Evolutionary conservation across 2,888 invertebrate genomes (phyloP).

Genomic region (Heliothis peltigera): DNA sequence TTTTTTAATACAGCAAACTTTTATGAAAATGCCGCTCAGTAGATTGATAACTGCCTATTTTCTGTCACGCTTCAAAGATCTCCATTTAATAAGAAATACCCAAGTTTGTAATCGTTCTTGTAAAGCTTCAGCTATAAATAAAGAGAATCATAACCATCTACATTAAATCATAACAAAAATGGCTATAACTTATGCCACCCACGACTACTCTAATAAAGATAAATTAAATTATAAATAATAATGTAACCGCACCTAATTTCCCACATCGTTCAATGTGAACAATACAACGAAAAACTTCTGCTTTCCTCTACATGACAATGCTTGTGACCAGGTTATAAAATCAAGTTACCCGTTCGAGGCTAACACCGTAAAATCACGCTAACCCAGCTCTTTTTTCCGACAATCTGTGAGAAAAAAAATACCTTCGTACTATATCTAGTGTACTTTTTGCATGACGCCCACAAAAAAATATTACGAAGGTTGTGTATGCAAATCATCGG

Average conservation of each 20-base stretch:
- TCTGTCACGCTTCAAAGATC: no score
- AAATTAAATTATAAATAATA: conserved; percentile 16
- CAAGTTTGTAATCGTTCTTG: no score
- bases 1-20: no score
- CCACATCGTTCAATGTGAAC: conserved; percentile 40
- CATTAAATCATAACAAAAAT: not conserved
- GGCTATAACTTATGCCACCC: not conserved
- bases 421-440: conserved; percentile 9
- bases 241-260: conserved; percentile 39
- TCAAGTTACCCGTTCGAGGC: conserved; percentile 61
- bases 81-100: no score
- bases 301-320: conserved; percentile 62
- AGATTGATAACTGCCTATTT: no score
- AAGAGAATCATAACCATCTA: not conserved
- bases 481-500: not conserved
- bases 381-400: conserved; percentile 47
- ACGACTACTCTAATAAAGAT: conserved; percentile 20
- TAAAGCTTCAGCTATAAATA: no score
- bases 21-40: no score
- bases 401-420: conserved; percentile 60
- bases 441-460: not conserved
- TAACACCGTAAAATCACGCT: conserved; percentile 62
- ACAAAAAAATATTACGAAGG: not conserved
- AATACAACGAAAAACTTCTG: conserved; percentile 47
- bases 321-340: conserved; percentile 53